phyloP scores from a whole-genome alignment of 2,888 invertebrate genomes.

The Blera fallax region DNA sequence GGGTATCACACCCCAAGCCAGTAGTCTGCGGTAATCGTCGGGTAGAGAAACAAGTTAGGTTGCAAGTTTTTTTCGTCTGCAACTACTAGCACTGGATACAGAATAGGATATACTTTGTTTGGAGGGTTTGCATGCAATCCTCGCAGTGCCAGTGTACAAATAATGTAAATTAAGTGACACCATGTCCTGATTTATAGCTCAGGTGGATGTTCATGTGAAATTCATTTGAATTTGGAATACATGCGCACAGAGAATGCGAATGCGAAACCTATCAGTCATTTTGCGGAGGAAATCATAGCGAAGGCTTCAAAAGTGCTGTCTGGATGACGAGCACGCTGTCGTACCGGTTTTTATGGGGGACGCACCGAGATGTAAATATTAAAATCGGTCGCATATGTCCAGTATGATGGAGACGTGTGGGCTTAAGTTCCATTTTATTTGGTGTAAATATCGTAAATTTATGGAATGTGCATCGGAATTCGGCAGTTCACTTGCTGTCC shows the following conservation, averaged over 20 bases:
- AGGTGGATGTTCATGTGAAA: not conserved
- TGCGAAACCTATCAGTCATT: not conserved
- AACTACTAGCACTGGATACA: not conserved
- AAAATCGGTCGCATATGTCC: no score
- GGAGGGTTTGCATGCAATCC: not conserved
- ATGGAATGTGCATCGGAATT: no score
- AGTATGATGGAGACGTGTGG: no score
- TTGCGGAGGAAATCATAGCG: not conserved
- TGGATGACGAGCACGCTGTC: no score
- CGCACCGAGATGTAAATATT: no score
- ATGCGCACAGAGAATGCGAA: not conserved
- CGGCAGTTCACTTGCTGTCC: no score
- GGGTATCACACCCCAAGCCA: not conserved
- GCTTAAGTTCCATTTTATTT: no score
- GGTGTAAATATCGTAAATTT: no score
- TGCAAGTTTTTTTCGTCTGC: not conserved
- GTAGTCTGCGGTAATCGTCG: slow-evolving; percentile 2
- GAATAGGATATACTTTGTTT: not conserved
- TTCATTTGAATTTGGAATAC: not conserved
- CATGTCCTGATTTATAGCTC: not conserved
- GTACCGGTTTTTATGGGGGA: no score
- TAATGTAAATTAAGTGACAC: slow-evolving; percentile 16
- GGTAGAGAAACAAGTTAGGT: not conserved
- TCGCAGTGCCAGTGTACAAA: not conserved
- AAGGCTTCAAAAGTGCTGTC: no score